Percentiles rank a stretch among this genome's conserved stretches.
These are phyloP conservation scores for Rhyacophila evoluta DNA, from an alignment of 2,888 invertebrate species.

Conservation along the genomic window DNA sequence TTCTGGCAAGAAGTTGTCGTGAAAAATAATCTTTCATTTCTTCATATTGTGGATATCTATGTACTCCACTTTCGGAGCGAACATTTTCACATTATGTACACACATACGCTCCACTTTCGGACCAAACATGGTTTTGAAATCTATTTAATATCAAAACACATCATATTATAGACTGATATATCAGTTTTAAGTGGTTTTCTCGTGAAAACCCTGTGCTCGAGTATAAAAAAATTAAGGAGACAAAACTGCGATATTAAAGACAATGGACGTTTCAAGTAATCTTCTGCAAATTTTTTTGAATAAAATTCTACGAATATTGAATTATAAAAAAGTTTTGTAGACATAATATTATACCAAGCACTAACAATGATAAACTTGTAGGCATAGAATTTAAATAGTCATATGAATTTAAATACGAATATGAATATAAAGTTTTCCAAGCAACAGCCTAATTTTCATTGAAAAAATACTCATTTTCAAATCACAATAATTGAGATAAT, in stretches of 20 bases:
- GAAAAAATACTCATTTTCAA: too few relatives aligned
- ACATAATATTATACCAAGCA: neutral
- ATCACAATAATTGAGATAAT: too few relatives aligned
- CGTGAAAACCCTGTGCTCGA: neutral
- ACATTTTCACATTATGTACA: too few relatives aligned
- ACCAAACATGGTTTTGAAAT: too few relatives aligned
- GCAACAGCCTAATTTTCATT: too few relatives aligned
- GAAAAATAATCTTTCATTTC: too few relatives aligned
- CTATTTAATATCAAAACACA: too few relatives aligned
- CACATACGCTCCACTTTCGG: too few relatives aligned
- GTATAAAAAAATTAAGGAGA: neutral
- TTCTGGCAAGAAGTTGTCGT: too few relatives aligned
- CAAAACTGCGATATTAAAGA: conserved; percentile 20
- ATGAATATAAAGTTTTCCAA: neutral
- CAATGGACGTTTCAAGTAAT: conserved; percentile 9
- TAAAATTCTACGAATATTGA: neutral
- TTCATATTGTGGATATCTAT: too few relatives aligned
- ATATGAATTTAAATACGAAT: neutral
- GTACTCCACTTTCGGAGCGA: too few relatives aligned
- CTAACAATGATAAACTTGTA: neutral
- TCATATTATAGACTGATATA: too few relatives aligned
- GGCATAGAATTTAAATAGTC: neutral
- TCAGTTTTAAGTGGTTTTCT: neutral
- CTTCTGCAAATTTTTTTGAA: neutral
- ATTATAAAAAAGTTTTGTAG: neutral